phyloP scores from a whole-genome alignment of 2,888 invertebrate species.

The Eristalis arbustorum region DNA sequence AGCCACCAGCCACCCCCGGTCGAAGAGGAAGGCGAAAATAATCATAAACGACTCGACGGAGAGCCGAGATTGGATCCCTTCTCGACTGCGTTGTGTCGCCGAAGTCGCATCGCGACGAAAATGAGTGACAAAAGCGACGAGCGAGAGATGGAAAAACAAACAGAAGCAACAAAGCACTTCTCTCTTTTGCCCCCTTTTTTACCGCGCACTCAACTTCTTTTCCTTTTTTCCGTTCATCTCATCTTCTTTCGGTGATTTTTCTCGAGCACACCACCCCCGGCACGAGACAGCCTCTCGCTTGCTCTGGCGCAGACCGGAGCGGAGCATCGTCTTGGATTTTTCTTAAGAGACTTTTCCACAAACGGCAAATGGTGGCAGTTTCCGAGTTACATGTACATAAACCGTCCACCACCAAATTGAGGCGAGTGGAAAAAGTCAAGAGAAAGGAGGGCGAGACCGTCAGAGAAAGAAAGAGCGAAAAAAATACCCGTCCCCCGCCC shows the following conservation, averaged over 20 bases:
- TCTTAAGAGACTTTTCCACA: conserved; percentile 71
- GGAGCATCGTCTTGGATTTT: conserved; percentile 53
- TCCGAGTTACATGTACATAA: conserved; percentile 59
- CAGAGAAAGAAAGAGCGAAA: conserved; percentile 40
- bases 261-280: conserved; percentile 4
- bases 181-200: conserved; percentile 38
- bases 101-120: conserved; percentile 57
- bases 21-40: conserved; percentile 42
- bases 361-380: conserved; percentile 66
- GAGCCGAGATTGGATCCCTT: conserved; percentile 43
- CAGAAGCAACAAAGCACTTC: conserved; percentile 30
- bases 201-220: conserved; percentile 50
- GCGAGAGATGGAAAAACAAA: conserved; percentile 58
- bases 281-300: conserved; percentile 31
- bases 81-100: conserved; percentile 30
- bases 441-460: conserved; percentile 11
- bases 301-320: neutral
- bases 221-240: no score
- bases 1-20: conserved; percentile 15
- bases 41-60: conserved; percentile 35
- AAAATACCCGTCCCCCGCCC: neutral
- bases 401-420: conserved; percentile 59
- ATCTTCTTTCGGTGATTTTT: conserved; percentile 30
- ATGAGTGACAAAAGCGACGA: conserved; percentile 62
- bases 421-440: conserved; percentile 49